These are phyloP conservation scores for Pedetes capensis DNA, from an alignment of 2,113 vertebrate genomes.

Conservation along the genomic window DNA sequence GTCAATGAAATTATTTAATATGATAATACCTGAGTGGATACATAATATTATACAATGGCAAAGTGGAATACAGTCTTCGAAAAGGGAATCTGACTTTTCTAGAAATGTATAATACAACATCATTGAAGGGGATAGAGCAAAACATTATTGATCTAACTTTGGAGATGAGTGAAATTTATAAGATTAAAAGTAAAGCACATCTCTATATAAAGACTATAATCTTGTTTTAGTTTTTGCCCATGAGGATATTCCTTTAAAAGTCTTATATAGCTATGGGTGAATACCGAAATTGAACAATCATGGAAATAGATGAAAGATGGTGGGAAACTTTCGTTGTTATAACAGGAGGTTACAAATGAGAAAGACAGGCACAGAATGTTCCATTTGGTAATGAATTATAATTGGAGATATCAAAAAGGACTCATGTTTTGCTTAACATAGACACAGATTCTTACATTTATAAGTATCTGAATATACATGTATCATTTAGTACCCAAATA, in stretches of 20 bases:
- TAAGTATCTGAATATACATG: neutral
- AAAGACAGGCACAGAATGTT: neutral
- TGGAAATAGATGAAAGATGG: neutral
- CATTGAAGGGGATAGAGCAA: neutral
- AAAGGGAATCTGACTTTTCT: neutral
- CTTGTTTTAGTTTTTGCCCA: neutral
- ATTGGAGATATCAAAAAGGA: neutral
- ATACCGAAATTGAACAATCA: neutral
- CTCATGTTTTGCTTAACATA: neutral
- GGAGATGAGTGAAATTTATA: neutral
- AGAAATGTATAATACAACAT: neutral
- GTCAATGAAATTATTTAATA: neutral
- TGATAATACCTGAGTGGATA: neutral
- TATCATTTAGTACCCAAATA: neutral
- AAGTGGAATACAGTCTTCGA: neutral
- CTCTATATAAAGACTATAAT: neutral
- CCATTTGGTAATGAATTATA: neutral
- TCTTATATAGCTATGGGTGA: neutral
- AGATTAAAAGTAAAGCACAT: neutral
- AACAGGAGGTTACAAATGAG: neutral
- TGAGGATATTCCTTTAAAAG: neutral
- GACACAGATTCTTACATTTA: neutral
- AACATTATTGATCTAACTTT: neutral
- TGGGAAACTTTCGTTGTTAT: neutral
- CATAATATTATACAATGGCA: neutral